These are phyloP conservation scores for Salarias fasciatus DNA, from an alignment of 2,797 vertebrate genomes.

Conservation along the genomic window DNA sequence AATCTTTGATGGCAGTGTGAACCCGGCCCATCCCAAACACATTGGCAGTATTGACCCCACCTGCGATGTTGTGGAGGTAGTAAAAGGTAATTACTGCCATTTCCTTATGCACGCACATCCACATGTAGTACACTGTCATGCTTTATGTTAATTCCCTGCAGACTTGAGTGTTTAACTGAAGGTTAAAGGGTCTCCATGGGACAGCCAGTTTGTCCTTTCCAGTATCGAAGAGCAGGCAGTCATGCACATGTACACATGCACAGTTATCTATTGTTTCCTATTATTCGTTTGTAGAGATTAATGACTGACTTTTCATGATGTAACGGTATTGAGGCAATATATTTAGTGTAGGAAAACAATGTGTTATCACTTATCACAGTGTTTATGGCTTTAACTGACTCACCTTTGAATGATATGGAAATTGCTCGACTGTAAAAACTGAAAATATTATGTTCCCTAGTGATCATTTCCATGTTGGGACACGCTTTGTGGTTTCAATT, in stretches of 20 bases:
- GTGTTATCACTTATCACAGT: neutral
- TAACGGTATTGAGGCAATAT: slow-evolving; percentile 7
- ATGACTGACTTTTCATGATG: slow-evolving; percentile 25
- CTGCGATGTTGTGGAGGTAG: slow-evolving; percentile 92
- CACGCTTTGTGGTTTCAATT: neutral
- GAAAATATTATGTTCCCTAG: neutral
- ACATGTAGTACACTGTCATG: too few relatives aligned
- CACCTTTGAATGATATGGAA: slow-evolving; percentile 1
- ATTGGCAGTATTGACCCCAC: slow-evolving; percentile 98
- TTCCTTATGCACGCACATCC: neutral
- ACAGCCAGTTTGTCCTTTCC: too few relatives aligned
- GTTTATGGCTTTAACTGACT: neutral
- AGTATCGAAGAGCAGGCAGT: too few relatives aligned
- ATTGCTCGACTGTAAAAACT: neutral
- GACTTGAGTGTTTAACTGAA: too few relatives aligned
- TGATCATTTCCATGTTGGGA: neutral
- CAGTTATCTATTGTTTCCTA: slow-evolving; percentile 15
- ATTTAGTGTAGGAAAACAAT: neutral
- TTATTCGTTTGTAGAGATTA: slow-evolving; percentile 6
- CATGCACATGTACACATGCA: neutral
- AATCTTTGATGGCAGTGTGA: slow-evolving; percentile 90
- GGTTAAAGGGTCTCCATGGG: too few relatives aligned
- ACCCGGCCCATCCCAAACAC: slow-evolving; percentile 92
- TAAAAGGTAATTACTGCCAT: slow-evolving; percentile 86
- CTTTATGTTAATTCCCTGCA: too few relatives aligned